phyloP scores from a whole-genome alignment of 2,888 invertebrate species.

The Oscheius sp. region DNA sequence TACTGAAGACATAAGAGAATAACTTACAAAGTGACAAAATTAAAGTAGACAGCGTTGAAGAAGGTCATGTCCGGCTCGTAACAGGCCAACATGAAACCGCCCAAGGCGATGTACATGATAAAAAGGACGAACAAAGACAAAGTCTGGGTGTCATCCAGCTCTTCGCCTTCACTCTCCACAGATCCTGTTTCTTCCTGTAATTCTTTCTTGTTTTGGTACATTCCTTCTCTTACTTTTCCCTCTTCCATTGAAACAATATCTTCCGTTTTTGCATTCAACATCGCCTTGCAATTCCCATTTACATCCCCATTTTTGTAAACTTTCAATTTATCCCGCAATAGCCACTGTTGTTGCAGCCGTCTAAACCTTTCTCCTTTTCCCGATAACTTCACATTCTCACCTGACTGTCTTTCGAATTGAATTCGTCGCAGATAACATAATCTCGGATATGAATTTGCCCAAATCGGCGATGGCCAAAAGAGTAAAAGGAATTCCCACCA shows the following conservation, averaged over 20 bases:
- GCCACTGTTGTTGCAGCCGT: conserved; percentile 7
- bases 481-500: conserved; percentile 71
- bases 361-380: conserved; percentile 22
- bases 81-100: conserved; percentile 55
- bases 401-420: conserved; percentile 41
- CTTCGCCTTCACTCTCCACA: conserved; percentile 34
- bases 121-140: conserved; percentile 64
- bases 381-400: conserved; percentile 38
- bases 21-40: conserved; percentile 71
- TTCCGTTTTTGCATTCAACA: conserved; percentile 40
- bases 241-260: conserved; percentile 46
- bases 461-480: conserved; percentile 71
- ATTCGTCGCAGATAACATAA: conserved; percentile 52
- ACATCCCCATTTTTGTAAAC: conserved; percentile 33
- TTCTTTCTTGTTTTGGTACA: not conserved
- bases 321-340: conserved; percentile 32
- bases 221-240: conserved; percentile 30
- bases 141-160: conserved; percentile 47
- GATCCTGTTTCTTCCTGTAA: conserved; percentile 8
- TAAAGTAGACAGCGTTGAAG: conserved; percentile 71
- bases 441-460: conserved; percentile 70
- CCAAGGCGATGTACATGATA: conserved; percentile 61
- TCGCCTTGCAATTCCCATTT: conserved; percentile 38
- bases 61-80: conserved; percentile 72
- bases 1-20: too few relatives aligned